phyloP scores from a whole-genome alignment of 1,140 invertebrate species.

The Diabrotica undecimpunctata region DNA sequence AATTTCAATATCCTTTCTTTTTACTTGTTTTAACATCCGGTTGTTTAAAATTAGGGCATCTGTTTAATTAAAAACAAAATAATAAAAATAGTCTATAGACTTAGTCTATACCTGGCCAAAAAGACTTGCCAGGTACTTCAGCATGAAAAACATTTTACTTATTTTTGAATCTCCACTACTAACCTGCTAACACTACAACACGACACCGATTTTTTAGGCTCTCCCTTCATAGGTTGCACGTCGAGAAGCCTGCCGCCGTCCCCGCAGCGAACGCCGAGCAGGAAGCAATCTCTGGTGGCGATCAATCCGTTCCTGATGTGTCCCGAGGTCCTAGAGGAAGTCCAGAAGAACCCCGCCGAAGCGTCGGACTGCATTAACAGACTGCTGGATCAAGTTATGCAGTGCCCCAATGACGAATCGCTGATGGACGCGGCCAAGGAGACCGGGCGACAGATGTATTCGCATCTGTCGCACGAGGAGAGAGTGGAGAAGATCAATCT shows the following conservation, averaged over 20 bases:
- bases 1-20: too few species aligned
- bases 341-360: conserved; percentile 41
- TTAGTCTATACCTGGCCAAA: too few species aligned
- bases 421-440: conserved; percentile 77
- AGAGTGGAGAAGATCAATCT: conserved; percentile 64
- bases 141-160: too few species aligned
- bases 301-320: conserved; percentile 52
- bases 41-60: too few species aligned
- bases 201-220: conserved; percentile 40
- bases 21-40: too few species aligned
- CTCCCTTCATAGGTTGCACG: conserved; percentile 47
- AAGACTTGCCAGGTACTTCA: too few species aligned
- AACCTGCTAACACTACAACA: background rate
- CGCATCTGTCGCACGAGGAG: conserved; percentile 56
- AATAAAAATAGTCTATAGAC: too few species aligned
- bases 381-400: conserved; percentile 52
- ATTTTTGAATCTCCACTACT: conserved; percentile 28
- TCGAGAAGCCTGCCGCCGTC: conserved; percentile 75
- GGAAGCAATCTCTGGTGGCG: conserved; percentile 51
- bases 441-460: conserved; percentile 70
- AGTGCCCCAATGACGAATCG: conserved; percentile 63
- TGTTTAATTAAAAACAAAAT: too few species aligned
- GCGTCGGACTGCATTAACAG: conserved; percentile 41
- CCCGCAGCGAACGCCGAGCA: conserved; percentile 63
- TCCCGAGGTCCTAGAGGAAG: conserved; percentile 47